A percentile compares a stretch with the other conserved stretches of the same genome.
These are phyloP conservation scores for Dinoponera quadriceps DNA, from an alignment of 1,140 invertebrate genomes.

Conservation along the genomic window DNA sequence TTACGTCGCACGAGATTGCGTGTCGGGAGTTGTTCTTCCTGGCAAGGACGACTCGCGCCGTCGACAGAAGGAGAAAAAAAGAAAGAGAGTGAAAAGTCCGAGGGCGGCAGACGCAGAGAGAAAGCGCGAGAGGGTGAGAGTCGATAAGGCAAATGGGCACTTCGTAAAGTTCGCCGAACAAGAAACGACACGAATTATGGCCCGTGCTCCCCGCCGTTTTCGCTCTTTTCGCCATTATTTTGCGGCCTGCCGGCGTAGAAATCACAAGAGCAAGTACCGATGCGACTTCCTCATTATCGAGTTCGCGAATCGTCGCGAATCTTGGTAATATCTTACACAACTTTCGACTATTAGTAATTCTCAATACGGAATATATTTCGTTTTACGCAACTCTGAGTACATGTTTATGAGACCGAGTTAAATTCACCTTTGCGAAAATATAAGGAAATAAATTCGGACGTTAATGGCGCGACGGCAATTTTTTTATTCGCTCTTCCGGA, in stretches of 20 bases:
- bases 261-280: slow-evolving; percentile 18
- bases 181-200: slow-evolving; percentile 71
- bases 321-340: neutral
- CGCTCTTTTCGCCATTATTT: slow-evolving; percentile 36
- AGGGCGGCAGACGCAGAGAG: slow-evolving; percentile 18
- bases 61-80: neutral
- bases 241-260: slow-evolving; percentile 17
- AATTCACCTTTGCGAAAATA: neutral
- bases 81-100: slow-evolving; percentile 27
- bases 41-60: slow-evolving; percentile 74
- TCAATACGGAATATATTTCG: neutral
- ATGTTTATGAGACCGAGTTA: neutral
- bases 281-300: slow-evolving; percentile 38
- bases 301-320: slow-evolving; percentile 4
- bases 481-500: neutral
- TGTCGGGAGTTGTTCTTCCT: slow-evolving; percentile 75
- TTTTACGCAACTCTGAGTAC: neutral
- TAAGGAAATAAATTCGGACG: neutral
- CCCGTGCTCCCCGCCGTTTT: slow-evolving; percentile 30
- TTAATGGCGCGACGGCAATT: neutral
- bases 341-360: neutral
- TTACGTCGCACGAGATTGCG: slow-evolving; percentile 74
- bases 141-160: slow-evolving; percentile 80
- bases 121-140: slow-evolving; percentile 60
- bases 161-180: slow-evolving; percentile 78